Base-by-base conservation (phyloP, 1,140 invertebrate species). In the Trichogramma pretiosum region DNA sequence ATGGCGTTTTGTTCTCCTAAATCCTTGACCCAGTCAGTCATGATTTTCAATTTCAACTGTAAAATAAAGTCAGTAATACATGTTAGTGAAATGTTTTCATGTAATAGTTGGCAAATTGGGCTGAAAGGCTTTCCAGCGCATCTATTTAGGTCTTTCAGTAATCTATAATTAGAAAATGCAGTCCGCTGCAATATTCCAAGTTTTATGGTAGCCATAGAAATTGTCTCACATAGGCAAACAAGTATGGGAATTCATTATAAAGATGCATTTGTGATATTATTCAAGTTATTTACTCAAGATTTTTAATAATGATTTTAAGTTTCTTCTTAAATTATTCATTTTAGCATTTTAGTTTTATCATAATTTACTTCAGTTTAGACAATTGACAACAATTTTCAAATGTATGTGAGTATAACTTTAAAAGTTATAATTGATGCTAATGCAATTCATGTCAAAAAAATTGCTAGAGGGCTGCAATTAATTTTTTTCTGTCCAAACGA, bases 1-100 rank as follows among this genome's bases (percentile, higher is more conserved):
- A 77, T 70, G 34, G 62, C 52, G 62, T 79, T 79, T 57, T 79
- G 77, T 22, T 77, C 75, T 3, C 59, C 68, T 28, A 79, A 56
- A 61, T 78, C 74, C 34, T 62, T 62, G 9, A 80, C 70, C 76
- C 77, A 79, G 39, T 76, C 67, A 18, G 64, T 59, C 59, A 77
- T 71, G 32, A 75, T 64, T 59, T 71, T 64, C 10, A 77, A 54
- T 60, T 77, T 77, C 35, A 67, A 64, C 76, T 79, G 44, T 33
- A 65, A 60, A 36, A n/a, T 39, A 47, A 56, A 46, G 33, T 5
- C 4, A 35, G 4, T 5, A 24, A 35, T 36, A 4, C 32, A 18
- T 11, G 16, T 22, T 1, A 43, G 19, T 11, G 7, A 8, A 28
- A 36, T 30, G 5, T 33, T 24, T 17, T 17, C 16, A 35, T 42